Evolutionary conservation across 2,797 vertebrate species (phyloP).

Genomic region (Chromobotia macracanthus): DNA sequence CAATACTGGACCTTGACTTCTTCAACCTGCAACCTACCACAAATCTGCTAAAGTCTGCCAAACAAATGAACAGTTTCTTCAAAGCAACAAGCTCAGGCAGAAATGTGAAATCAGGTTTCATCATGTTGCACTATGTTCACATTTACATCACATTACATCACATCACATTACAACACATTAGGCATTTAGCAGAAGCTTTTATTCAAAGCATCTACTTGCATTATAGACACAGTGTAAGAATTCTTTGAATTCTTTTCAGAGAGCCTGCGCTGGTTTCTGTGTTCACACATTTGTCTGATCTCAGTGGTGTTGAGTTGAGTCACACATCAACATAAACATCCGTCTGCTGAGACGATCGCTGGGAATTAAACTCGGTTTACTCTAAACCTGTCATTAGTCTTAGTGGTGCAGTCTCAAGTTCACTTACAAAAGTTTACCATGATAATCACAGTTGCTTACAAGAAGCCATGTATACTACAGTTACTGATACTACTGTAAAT

Average conservation of each 20-base stretch:
- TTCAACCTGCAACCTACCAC: background rate
- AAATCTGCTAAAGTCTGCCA: background rate
- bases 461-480: too few relatives aligned
- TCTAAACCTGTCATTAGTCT: constrained; percentile 1
- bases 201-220: too few relatives aligned
- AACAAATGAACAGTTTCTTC: constrained; percentile 24
- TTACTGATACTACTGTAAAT: too few relatives aligned
- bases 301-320: constrained; percentile 43
- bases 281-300: constrained; percentile 43
- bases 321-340: constrained; percentile 17
- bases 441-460: constrained; percentile 38
- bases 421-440: background rate
- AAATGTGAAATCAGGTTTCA: background rate
- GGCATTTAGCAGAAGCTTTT: too few relatives aligned
- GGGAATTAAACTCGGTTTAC: constrained; percentile 27
- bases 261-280: background rate
- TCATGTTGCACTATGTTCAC: background rate
- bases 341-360: constrained; percentile 2
- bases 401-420: background rate
- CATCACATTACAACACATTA: background rate
- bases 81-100: background rate
- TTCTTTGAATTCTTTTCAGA: background rate
- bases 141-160: background rate
- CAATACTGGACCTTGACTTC: constrained; percentile 11
- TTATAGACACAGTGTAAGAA: background rate